phyloP scores from a whole-genome alignment of 2,888 invertebrate species.

The Gastracanthus pulcherrimus region DNA sequence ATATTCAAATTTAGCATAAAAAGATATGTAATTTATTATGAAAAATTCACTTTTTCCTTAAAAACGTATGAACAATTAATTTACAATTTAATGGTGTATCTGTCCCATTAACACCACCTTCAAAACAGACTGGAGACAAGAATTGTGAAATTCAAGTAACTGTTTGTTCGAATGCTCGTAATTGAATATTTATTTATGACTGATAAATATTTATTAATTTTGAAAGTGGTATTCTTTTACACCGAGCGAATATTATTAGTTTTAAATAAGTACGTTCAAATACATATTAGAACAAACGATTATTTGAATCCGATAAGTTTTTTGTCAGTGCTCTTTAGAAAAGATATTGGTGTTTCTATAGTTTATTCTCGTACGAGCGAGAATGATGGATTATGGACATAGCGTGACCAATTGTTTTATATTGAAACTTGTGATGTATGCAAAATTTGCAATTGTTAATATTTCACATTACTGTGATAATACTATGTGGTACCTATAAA shows the following conservation, averaged over 20 bases:
- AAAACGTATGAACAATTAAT: too few relatives aligned
- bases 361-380: neutral
- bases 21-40: too few relatives aligned
- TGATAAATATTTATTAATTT: too few relatives aligned
- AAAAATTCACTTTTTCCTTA: too few relatives aligned
- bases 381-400: neutral
- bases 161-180: neutral
- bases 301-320: neutral
- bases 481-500: too few relatives aligned
- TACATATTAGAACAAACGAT: neutral
- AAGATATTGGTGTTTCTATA: neutral
- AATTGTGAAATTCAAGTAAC: neutral
- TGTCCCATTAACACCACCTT: too few relatives aligned
- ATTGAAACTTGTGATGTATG: too few relatives aligned
- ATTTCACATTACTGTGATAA: too few relatives aligned
- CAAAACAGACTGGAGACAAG: neutral
- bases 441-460: too few relatives aligned
- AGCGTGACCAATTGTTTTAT: neutral
- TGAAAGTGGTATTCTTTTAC: too few relatives aligned
- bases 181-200: neutral
- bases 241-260: neutral
- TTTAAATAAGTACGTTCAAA: neutral
- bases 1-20: too few relatives aligned
- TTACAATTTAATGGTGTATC: too few relatives aligned
- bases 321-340: neutral